Percentiles rank a stretch among this genome's conserved stretches.
Evolutionary conservation across 2,888 invertebrate species (phyloP).

Genomic region (Rhaphigaster nebulosa): DNA sequence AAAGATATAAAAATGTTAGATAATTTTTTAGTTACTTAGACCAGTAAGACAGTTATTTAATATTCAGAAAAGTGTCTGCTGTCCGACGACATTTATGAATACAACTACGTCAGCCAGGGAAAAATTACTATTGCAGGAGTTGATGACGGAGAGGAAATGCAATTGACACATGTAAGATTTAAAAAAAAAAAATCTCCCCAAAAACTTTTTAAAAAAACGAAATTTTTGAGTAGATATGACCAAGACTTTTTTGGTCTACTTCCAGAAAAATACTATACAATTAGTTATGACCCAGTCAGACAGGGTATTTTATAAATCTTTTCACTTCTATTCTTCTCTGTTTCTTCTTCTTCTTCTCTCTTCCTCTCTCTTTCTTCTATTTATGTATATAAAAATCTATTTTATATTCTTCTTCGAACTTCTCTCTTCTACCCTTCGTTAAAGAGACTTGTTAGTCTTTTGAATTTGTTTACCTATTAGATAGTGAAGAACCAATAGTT

Average conservation of each 20-base stretch:
- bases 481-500: neutral
- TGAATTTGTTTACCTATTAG: neutral
- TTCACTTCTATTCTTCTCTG: neutral
- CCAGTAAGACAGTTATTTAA: slow-evolving; percentile 33
- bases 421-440: neutral
- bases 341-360: slow-evolving; percentile 4
- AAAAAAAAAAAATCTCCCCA: neutral
- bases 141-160: slow-evolving; percentile 91
- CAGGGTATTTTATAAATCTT: slow-evolving; percentile 20
- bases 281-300: slow-evolving; percentile 2
- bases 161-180: slow-evolving; percentile 82
- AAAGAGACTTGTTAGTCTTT: neutral
- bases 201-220: slow-evolving; percentile 38
- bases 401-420: neutral
- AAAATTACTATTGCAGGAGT: slow-evolving; percentile 91
- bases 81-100: slow-evolving; percentile 79
- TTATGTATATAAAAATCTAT: neutral
- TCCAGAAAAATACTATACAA: neutral
- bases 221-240: neutral
- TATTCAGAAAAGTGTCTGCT: slow-evolving; percentile 72
- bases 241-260: neutral
- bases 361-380: neutral
- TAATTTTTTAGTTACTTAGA: neutral
- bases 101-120: slow-evolving; percentile 90
- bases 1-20: neutral